Conservation (phyloP, 2,113 vertebrate genomes). For the Ictidomys tridecemlineatus region DNA sequence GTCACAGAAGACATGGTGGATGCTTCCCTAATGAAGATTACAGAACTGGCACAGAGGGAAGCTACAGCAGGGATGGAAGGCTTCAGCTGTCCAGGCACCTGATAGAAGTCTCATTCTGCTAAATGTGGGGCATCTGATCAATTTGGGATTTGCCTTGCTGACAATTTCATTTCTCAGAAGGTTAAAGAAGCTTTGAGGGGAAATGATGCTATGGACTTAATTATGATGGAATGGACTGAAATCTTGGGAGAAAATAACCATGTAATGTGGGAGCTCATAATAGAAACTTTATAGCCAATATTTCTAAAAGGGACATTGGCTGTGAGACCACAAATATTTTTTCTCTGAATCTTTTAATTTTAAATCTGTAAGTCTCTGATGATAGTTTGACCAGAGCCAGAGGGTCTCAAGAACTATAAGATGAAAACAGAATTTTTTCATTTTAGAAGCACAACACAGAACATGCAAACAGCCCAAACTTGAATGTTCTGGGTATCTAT, state of each 20-base stretch:
- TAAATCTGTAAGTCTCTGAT: conserved; percentile 40
- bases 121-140: conserved; percentile 64
- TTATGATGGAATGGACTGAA: conserved; percentile 61
- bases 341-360: conserved; percentile 63
- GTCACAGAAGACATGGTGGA: conserved; percentile 7
- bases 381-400: conserved; percentile 37
- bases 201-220: conserved; percentile 70
- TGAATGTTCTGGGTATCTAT: neutral
- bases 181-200: conserved; percentile 63
- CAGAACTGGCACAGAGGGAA: conserved; percentile 53
- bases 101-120: conserved; percentile 64
- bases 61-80: neutral
- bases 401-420: conserved; percentile 1
- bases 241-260: conserved; percentile 58
- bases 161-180: conserved; percentile 69
- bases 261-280: conserved; percentile 43
- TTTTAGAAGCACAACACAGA: conserved; percentile 20
- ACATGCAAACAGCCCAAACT: neutral
- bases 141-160: conserved; percentile 67
- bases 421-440: conserved; percentile 38
- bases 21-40: conserved; percentile 68
- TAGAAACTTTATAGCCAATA: conserved; percentile 5
- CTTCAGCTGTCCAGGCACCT: conserved; percentile 62
- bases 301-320: conserved; percentile 61
- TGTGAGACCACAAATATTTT: conserved; percentile 39